Percentiles rank a stretch among this genome's conserved stretches.
phyloP scores from a whole-genome alignment of 2,888 invertebrate genomes.

The Schizotus pectinicornis region DNA sequence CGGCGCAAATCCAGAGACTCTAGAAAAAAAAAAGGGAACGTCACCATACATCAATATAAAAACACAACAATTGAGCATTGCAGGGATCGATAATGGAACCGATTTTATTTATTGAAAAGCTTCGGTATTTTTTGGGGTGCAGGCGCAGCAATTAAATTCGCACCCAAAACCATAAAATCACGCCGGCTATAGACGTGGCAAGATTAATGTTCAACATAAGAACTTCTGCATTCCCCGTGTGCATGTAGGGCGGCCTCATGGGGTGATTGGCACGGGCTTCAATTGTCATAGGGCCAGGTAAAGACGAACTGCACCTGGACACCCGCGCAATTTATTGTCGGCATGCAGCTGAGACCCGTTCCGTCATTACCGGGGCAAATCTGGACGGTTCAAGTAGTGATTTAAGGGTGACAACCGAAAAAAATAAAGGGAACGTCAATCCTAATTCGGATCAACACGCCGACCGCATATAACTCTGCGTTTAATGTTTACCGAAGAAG shows the following conservation, averaged over 20 bases:
- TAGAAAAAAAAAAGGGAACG: slow-evolving; percentile 7
- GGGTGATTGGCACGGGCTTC: slow-evolving; percentile 30
- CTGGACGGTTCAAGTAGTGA: slow-evolving; percentile 1
- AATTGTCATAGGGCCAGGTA: slow-evolving; percentile 32
- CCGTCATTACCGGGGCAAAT: background rate
- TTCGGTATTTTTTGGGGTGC: slow-evolving; percentile 1
- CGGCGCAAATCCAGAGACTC: background rate
- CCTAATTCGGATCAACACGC: too few relatives aligned
- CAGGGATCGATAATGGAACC: slow-evolving; percentile 7
- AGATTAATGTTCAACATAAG: slow-evolving; percentile 18
- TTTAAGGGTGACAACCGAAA: slow-evolving; percentile 6
- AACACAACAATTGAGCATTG: background rate
- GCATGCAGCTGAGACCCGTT: slow-evolving; percentile 24
- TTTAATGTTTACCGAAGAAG: too few relatives aligned
- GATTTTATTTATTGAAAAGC: slow-evolving; percentile 5
- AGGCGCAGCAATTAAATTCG: slow-evolving; percentile 11
- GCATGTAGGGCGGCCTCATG: slow-evolving; percentile 19
- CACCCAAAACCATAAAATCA: slow-evolving; percentile 11
- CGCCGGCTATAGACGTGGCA: slow-evolving; percentile 10
- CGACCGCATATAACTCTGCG: too few relatives aligned
- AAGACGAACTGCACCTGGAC: slow-evolving; percentile 14
- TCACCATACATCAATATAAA: background rate
- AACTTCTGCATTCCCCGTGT: slow-evolving; percentile 13
- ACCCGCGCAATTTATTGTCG: slow-evolving; percentile 32
- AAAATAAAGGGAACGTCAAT: background rate